Percentiles rank a stretch among this genome's conserved stretches.
phyloP scores from a whole-genome alignment of 35 echinoderm and acorn worm species.

The Amphiura filiformis region DNA sequence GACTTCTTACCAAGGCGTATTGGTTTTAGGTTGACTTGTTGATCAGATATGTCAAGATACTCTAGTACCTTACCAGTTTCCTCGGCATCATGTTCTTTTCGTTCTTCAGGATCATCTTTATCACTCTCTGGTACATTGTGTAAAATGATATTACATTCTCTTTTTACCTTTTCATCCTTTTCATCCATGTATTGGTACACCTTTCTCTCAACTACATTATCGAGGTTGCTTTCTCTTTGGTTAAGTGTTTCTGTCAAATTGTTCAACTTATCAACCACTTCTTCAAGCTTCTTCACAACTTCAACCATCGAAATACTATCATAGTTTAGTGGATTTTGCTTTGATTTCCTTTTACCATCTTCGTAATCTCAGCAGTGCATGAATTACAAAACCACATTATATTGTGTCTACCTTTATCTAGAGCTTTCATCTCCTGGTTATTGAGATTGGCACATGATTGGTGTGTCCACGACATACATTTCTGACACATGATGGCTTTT shows the following conservation, averaged over 20 bases:
- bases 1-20: background rate
- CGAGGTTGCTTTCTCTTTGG: background rate
- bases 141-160: constrained; percentile 7
- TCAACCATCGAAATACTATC: background rate
- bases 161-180: background rate
- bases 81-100: background rate
- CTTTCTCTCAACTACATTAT: constrained; percentile 5
- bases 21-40: background rate
- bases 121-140: constrained; percentile 14
- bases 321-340: background rate
- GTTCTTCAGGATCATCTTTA: background rate
- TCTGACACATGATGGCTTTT: constrained; percentile 4
- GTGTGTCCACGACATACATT: background rate
- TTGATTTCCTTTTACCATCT: background rate
- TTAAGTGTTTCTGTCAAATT: background rate
- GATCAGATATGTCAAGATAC: background rate
- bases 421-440: background rate
- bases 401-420: background rate
- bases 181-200: constrained; percentile 7
- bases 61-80: background rate
- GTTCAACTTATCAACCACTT: background rate
- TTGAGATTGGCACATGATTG: background rate
- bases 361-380: background rate
- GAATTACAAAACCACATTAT: background rate
- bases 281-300: background rate